Conservation (phyloP, 2,888 invertebrate genomes). For the Saturnia pavonia region DNA sequence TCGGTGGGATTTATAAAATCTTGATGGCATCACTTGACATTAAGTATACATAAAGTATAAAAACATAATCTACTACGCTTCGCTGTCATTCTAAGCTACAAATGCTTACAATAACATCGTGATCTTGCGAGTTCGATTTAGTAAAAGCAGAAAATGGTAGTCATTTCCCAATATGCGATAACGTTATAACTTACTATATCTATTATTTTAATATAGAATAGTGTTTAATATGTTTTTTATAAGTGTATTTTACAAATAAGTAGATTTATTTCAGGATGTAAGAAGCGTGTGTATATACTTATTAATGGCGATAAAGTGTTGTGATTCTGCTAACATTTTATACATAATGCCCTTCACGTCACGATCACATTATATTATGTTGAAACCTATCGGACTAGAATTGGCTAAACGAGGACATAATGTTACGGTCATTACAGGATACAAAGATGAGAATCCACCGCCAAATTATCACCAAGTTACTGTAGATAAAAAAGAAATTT, state of each 20-base stretch:
- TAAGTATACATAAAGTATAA: background rate
- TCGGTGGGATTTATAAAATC: too few species aligned
- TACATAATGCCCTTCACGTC: constrained; percentile 72
- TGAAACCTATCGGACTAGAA: constrained; percentile 71
- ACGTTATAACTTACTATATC: background rate
- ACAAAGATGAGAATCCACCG: constrained; percentile 54
- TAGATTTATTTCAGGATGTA: constrained; percentile 13
- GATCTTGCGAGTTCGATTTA: background rate
- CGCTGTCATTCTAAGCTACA: background rate
- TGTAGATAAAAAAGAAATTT: constrained; percentile 61
- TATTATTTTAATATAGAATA: background rate
- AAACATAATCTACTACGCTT: background rate
- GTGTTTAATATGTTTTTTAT: background rate
- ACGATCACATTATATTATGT: constrained; percentile 72
- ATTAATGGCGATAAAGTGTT: constrained; percentile 28
- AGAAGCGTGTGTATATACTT: constrained; percentile 23
- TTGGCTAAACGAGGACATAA: constrained; percentile 77
- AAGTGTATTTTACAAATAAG: background rate
- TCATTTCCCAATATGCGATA: background rate
- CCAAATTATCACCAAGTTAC: constrained; percentile 64
- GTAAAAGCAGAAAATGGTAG: constrained; percentile 4
- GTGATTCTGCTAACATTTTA: constrained; percentile 66
- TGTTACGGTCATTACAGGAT: constrained; percentile 73
- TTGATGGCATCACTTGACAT: too few species aligned
- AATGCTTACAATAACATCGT: constrained; percentile 8